Evolutionary conservation across 2,797 vertebrate species (phyloP), one percentile per base, ranked within the genome.

Genomic region (Echiichthys vipera): DNA sequence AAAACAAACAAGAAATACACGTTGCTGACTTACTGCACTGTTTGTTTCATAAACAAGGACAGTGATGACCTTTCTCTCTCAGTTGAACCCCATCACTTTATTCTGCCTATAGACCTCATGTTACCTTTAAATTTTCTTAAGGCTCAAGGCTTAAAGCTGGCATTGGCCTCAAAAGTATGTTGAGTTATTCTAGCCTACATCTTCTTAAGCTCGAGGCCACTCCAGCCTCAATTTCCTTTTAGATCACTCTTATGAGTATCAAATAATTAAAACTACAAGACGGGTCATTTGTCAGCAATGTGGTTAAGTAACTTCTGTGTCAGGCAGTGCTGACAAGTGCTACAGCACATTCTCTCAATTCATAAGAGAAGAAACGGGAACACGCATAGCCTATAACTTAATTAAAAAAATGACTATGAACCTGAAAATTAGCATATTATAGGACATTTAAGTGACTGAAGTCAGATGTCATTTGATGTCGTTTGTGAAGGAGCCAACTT

Each of bases 271-370:
- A 72, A 58, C 55, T 14, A 59, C 18, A 39, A 58, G 43, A 53
- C 43, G 34, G 49, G 47, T 76, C 65, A 50, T 71, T 25, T 74
- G 67, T 70, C 25, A 5, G 49, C 46, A 27, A 8, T 32, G 27
- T 22, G 46, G 64, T 84, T 86, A 79, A 68, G 27, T 71, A 81
- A 84, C 36, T 12, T 11, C 32, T 40, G 43, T 68, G 47, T 57
- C 51, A 59, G 50, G 24, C 53, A 32, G 32, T 10, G 49, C 30
- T 43, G 42, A 67, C 71, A 30, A 65, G 65, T 27, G 59, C 34
- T 65, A 5, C 40, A 13, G 42, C 27, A 20, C 20, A 71, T 70
- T 36, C 22, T 36, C 27, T 37, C 62, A 9, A 73, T 45, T 65
- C 32, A 57, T 3, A 39, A 34, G 10, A 20, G 25, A 15, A 14